Percentiles rank a stretch among this genome's conserved stretches.
Evolutionary conservation across 2,113 vertebrate genomes (phyloP).

Genomic region (Dipodomys spectabilis): DNA sequence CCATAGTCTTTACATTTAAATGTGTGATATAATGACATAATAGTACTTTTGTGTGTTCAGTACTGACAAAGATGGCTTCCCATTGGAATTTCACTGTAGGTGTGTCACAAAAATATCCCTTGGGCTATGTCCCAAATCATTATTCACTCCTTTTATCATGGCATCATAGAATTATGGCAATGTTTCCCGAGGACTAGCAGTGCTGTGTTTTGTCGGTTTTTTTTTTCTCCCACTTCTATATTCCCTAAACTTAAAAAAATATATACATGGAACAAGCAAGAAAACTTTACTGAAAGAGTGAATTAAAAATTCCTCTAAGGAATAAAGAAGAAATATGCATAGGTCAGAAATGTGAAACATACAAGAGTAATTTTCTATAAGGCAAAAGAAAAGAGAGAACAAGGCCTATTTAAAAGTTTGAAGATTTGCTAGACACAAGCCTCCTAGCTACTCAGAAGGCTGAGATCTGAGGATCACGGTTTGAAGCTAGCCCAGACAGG

Average conservation of each 20-base stretch:
- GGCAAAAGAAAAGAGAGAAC: not conserved
- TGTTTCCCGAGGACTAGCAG: not conserved
- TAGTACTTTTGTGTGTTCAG: fast-evolving
- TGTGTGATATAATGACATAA: not conserved
- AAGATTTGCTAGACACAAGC: no score
- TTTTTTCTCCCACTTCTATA: not conserved
- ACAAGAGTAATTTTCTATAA: not conserved
- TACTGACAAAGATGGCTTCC: not conserved
- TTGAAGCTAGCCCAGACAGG: no score
- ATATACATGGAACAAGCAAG: not conserved
- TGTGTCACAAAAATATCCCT: not conserved
- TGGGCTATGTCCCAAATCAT: not conserved
- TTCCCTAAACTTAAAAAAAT: not conserved
- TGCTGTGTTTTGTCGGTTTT: not conserved
- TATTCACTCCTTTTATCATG: not conserved
- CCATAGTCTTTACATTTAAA: not conserved
- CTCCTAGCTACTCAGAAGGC: no score
- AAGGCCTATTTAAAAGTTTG: not conserved
- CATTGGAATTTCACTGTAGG: not conserved
- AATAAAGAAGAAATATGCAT: not conserved
- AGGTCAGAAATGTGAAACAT: not conserved
- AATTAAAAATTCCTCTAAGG: not conserved
- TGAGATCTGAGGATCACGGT: no score
- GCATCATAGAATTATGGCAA: not conserved
- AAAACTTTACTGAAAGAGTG: not conserved